Base-by-base conservation (phyloP, 2,888 invertebrate species). In the Coelopa pilipes region DNA sequence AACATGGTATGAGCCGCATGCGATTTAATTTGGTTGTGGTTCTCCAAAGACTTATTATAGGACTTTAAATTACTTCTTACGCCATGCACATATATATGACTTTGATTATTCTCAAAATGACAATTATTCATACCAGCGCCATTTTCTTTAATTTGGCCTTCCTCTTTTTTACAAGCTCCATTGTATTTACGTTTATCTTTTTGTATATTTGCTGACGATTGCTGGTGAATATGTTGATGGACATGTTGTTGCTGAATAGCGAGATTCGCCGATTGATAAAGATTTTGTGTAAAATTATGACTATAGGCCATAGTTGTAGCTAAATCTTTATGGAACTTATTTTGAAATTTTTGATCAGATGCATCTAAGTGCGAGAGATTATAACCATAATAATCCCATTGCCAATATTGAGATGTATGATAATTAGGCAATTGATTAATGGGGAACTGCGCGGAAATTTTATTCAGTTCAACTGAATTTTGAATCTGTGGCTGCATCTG, bases 361-460 rank as follows among this genome's bases (percentile, higher is more conserved):
- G 87, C 80, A 75, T 91, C 91, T 69, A 91, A 84, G 77, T 90
- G 90, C 1, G 91, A 89, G 0, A 91, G 83, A 80, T 91, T 91
- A 79, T 91, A 91, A 0, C 90, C 88, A 76, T 90, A 90, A 69
- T 88, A 88, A 79, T 92, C 92, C 83, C 92, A 89, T 82, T 92
- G 91, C 89, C 92, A 92, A 80, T 92, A 92, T 81, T 92, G 92
- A 0, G 90, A 89, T 65, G 91, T 83, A 81, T 92, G 91, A 81
- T 92, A 92, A 81, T 92, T 92, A 1, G 92, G 91, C 69, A 92
- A 89, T 79, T 92, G 91, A 85, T 92, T 92, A 86, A 90, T 89
- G 1, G 90, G 85, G 79, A 91, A 92, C 79, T 92, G 92, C 0
- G 92, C 89, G 0, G 90, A 87, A 75, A 90, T 89, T 85, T 90